Evolutionary conservation across 2,797 vertebrate species (phyloP), one percentile per base, ranked within the genome.

Genomic region (Ambastaia sidthimunki): DNA sequence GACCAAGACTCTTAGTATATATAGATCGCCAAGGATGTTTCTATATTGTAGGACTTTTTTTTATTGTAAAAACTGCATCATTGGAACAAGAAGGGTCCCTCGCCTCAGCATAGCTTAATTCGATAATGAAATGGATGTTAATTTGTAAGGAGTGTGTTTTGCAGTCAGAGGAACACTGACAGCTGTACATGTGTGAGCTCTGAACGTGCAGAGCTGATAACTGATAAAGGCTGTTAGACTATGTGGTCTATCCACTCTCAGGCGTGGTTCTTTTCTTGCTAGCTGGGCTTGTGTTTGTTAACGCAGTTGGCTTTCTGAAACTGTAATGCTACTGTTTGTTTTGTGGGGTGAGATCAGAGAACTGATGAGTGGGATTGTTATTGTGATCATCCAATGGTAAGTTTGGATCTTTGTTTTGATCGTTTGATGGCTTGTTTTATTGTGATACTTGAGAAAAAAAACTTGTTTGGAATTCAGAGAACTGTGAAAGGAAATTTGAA

Each of bases 81-180:
- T 57, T 60, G 57, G 48, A 37, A 69, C 9, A 79, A 25, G 11
- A 60, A 60, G 34, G 16, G 48, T 12, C n/a, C 44, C 72, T 79
- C 65, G n/a, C 31, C 71, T 82, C n/a, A 25, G 10, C 63, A n/a
- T 47, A 7, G 41, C 54, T 47, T 57, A 12, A 23, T 19, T 80
- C 73, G 1, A 0, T 91, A 86, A 91, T 91, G 86, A 88, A 92
- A 90, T 88, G 82, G 84, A 82, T 48, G 86, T 66, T 83, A 86
- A 90, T 90, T 91, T 92, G 89, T 91, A 87, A 87, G 83, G 78
- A 73, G 52, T 71, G 73, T 81, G 87, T 74, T 76, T 65, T 80
- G 62, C 12, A 80, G 55, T 41, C 55, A 80, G 80, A 70, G 76
- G 71, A 83, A 71, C 23, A 23, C 47, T 50, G 77, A 60, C 67